Evolutionary conservation across 2,797 vertebrate species (phyloP), one percentile per base, ranked within the genome.

Genomic region (Rhyacichthys aspro): DNA sequence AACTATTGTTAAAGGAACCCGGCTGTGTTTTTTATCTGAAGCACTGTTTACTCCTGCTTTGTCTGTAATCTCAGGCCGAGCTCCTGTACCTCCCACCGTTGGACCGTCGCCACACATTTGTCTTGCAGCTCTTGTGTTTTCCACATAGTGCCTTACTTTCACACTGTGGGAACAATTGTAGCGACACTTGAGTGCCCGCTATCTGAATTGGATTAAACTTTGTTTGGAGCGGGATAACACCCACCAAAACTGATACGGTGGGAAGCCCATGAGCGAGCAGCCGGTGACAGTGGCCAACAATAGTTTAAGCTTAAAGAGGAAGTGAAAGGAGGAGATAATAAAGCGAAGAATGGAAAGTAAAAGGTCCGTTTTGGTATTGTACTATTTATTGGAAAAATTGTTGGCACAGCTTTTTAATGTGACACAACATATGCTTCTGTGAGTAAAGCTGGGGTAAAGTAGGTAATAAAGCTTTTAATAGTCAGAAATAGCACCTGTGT

Each of bases 1-100:
- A 78, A 66, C 86, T 81, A 90, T 92, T 93, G 91, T 93, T 92
- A 67, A 87, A 83, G 82, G 81, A 79, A 79, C 76, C 71, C 67
- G 67, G 71, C 80, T 52, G 63, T 88, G 79, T 78, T 74, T 84
- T 84, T 78, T 78, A 80, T 89, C 86, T 84, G 83, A 80, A 78
- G 72, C 77, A 53, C 64, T 86, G 79, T 90, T 87, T 90, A 88
- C 80, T 85, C 81, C 74, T 71, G 86, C 84, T 89, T 85, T 78
- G 81, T 84, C 81, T 86, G 80, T 84, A 89, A 90, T 86, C 88
- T 81, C 64, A 67, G 65, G 76, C 82, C 78, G 68, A 38, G 55
- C 83, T 72, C 59, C 67, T 61, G 71, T 55, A 50, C 79, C 81
- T 69, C 81, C 78, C 79, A 75, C 76, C 39, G 34, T 70, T 90